These are phyloP conservation scores for Verasper variegatus DNA, from an alignment of 2,113 vertebrate species.

Conservation along the genomic window DNA sequence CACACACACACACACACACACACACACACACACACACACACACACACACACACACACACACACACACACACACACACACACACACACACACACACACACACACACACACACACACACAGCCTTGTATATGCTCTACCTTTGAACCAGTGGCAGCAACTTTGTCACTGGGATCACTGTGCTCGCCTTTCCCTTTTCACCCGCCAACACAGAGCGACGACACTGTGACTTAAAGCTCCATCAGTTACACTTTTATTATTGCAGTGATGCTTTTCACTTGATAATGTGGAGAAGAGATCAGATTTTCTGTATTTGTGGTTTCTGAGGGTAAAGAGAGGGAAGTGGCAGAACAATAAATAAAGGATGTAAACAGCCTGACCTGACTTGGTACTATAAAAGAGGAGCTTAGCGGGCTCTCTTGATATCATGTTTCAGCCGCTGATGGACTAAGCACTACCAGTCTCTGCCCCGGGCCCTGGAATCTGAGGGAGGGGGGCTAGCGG, in stretches of 20 bases:
- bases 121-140: neutral
- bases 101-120: neutral
- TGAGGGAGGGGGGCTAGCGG: constrained; percentile 49
- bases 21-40: too few species aligned
- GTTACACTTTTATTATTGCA: neutral
- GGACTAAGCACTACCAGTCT: constrained; percentile 79
- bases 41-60: neutral
- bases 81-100: too few species aligned
- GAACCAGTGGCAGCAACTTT: constrained; percentile 22
- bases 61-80: neutral
- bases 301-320: constrained; percentile 37
- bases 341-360: constrained; percentile 70
- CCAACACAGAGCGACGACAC: constrained; percentile 3
- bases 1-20: neutral
- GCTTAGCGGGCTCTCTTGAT: constrained; percentile 66
- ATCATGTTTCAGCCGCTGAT: constrained; percentile 79
- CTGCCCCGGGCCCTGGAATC: constrained; percentile 79
- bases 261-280: constrained; percentile 9
- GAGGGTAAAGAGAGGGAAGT: constrained; percentile 5
- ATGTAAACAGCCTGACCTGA: constrained; percentile 74
- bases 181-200: neutral
- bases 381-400: constrained; percentile 73
- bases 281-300: neutral
- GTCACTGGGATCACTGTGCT: constrained; percentile 1
- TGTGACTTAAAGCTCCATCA: neutral